Evolutionary conservation across 2,797 vertebrate genomes (phyloP), one percentile per base, ranked within the genome.

Genomic region (Lagocephalus sceleratus): DNA sequence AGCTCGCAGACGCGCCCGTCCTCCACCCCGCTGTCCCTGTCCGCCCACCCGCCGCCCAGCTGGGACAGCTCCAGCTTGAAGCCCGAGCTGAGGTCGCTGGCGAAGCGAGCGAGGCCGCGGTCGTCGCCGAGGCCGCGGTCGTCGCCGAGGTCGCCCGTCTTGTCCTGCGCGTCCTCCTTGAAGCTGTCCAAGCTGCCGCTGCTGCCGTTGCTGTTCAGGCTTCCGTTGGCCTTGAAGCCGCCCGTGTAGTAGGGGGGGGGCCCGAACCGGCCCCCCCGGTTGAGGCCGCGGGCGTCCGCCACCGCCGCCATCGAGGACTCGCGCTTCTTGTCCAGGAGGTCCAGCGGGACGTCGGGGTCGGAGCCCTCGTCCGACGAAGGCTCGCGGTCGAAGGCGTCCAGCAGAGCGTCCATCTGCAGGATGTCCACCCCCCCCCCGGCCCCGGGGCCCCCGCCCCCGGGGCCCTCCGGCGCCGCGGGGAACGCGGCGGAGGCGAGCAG

Each of bases 1-100:
- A 86, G 89, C 76, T 90, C 90, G 54, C 91, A 89, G 69, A 90
- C 82, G 47, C 66, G 89, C 3, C 87, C 91, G 63, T 95, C 94
- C 67, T 96, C 93, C 84, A 94, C 85, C 32, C 91, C 91, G 26
- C 93, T 92, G 81, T 95, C 94, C 32, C 92, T 89, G 72, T 93
- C 91, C 22, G 91, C 92, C 94, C 95, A 97, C 49, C 95, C 93
- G 20, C 87, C 69, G 45, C 91, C 93, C 76, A 88, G 91, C 80
- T 92, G 92, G 0, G 92, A 91, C 66, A 93, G 87, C 79, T 92
- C 93, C 80, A 92, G 92, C 44, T 94, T 93, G 66, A 91, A 92
- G 64, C 71, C 65, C 26, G 75, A 58, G 16, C 56, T 63, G 26
- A 87, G 77, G 66, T 87, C 79, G 51, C 70, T 50, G 48, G 65